Base-by-base conservation (phyloP, 1,140 invertebrate species). In the Chymomyza costata region DNA sequence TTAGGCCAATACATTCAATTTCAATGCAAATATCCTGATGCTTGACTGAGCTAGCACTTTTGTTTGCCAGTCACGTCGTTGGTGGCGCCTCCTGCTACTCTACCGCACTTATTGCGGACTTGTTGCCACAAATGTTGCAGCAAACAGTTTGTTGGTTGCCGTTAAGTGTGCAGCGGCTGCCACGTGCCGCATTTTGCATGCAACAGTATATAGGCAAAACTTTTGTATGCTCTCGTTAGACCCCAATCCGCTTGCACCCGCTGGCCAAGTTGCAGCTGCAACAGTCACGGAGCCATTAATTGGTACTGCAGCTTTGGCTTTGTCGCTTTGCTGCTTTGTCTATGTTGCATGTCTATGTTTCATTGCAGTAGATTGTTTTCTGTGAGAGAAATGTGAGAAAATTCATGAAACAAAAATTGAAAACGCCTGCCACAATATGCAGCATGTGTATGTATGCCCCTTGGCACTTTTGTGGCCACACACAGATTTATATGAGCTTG, bases 331-430 rank as follows among this genome's bases (percentile, higher is more conserved):
- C 19, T 37, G 1, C 17, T 46, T n/a, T 43, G 21, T 16, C 40
- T 31, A 25, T 38, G 55, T 48, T 31, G n/a, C n/a, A n/a, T n/a
- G 57, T 44, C 57, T 47, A 43, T 45, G 51, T 60, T 55, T 60
- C n/a, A 51, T 47, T 63, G 50, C 61, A 54, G 67, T 68, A 74
- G 68, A 73, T 73, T 73, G 68, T 74, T 73, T 71, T 73, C 63
- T 73, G 68, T 61, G 71, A 67, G n/a, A n/a, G n/a, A 73, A 54
- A 60, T 63, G 68, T 67, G 63, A 73, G 63, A 73, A 53, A 64
- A 66, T 71, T 70, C 37, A 40, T 45, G 43, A 63, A 65, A 65
- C 61, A 76, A 50, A 71, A 76, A 78, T 78, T 71, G 66, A 70
- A 78, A 68, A 78, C 64, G 59, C 54, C 31, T n/a, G 25, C 48